Conservation (phyloP, 2,888 invertebrate species). For the Ellobium chinense region DNA sequence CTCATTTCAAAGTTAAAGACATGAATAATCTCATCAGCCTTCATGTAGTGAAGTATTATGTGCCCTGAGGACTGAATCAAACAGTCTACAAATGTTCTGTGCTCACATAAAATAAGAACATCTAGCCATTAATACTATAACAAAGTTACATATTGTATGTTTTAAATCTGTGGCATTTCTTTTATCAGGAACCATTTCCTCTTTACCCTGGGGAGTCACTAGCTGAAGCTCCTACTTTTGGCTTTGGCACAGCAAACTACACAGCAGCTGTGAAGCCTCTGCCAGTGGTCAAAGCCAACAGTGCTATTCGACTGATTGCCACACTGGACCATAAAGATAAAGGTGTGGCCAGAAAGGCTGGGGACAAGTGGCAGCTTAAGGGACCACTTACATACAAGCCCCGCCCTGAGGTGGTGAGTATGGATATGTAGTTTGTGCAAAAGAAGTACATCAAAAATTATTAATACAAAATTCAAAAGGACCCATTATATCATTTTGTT, state of each 20-base stretch:
- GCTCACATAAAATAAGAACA: too few species aligned
- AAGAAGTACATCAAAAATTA: too few species aligned
- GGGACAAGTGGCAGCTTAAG: constrained; percentile 72
- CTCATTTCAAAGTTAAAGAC: too few species aligned
- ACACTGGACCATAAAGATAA: constrained; percentile 61
- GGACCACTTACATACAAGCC: constrained; percentile 73
- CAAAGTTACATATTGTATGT: too few species aligned
- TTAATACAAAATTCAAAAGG: too few species aligned
- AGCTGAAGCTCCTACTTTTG: constrained; percentile 60
- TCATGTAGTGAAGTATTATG: too few species aligned
- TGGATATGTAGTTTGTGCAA: too few species aligned
- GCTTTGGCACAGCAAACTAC: constrained; percentile 48
- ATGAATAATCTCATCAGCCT: too few species aligned
- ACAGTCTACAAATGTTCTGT: too few species aligned
- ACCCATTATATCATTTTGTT: too few species aligned
- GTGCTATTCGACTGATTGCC: constrained; percentile 65
- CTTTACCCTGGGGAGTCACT: constrained; percentile 76
- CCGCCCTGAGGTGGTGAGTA: constrained; percentile 61
- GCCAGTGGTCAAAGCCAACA: constrained; percentile 66
- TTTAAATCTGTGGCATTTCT: constrained; percentile 18
- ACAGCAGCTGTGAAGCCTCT: constrained; percentile 60
- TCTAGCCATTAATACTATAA: too few species aligned
- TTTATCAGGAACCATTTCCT: constrained; percentile 72
- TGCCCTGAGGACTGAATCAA: too few species aligned
- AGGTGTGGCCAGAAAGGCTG: constrained; percentile 54